Conservation (phyloP, 2,888 invertebrate genomes). For the Hermodice carunculata region DNA sequence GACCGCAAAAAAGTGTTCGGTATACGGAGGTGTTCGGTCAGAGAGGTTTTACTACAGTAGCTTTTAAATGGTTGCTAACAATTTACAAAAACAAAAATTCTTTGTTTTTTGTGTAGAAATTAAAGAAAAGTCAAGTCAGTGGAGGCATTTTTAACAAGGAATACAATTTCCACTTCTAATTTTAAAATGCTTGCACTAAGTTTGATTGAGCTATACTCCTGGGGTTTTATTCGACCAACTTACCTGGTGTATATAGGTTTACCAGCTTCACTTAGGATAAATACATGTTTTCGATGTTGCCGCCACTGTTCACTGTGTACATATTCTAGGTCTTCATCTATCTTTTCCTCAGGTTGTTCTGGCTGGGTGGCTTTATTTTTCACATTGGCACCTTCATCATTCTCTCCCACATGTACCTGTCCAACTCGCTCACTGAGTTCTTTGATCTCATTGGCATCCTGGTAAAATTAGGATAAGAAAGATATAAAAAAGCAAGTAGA, state of each 20-base stretch:
- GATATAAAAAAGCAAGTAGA: too few relatives aligned
- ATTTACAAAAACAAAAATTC: too few relatives aligned
- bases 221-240: constrained; percentile 30
- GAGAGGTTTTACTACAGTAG: too few relatives aligned
- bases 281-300: constrained; percentile 89
- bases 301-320: constrained; percentile 76
- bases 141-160: too few relatives aligned
- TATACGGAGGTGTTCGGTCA: too few relatives aligned
- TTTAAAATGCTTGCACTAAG: neutral
- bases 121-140: too few relatives aligned
- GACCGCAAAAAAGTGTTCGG: too few relatives aligned
- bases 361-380: neutral
- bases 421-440: constrained; percentile 3
- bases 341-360: neutral
- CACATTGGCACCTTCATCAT: neutral
- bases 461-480: too few relatives aligned
- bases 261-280: constrained; percentile 94
- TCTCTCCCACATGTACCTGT: constrained; percentile 2
- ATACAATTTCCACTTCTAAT: too few relatives aligned
- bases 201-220: neutral
- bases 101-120: too few relatives aligned
- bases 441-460: constrained; percentile 7
- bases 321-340: constrained; percentile 53
- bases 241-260: constrained; percentile 93
- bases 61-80: too few relatives aligned